Evolutionary conservation across 1,140 invertebrate genomes (phyloP).

Genomic region (Aleiodes sp.): DNA sequence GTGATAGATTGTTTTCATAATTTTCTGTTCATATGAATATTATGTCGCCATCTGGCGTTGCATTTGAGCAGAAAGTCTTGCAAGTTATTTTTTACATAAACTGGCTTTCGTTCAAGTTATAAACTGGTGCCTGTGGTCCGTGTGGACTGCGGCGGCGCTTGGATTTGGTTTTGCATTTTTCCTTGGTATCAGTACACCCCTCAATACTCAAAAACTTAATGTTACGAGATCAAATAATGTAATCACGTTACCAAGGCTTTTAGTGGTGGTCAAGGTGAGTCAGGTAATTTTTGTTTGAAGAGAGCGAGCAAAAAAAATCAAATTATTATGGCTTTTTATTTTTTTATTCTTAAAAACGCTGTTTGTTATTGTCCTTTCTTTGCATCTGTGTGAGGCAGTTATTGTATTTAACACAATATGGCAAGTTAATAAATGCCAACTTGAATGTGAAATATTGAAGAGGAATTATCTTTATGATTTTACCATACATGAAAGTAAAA

Average conservation of each 20-base stretch:
- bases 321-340: background rate
- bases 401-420: background rate
- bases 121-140: conserved; percentile 56
- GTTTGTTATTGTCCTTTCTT: too few species aligned
- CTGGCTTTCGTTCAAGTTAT: conserved; percentile 57
- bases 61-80: background rate
- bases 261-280: conserved; percentile 37
- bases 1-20: background rate
- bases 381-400: background rate
- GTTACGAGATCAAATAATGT: conserved; percentile 29
- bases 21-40: background rate
- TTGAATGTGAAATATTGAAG: too few species aligned
- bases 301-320: background rate
- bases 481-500: background rate
- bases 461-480: too few species aligned
- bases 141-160: conserved; percentile 51
- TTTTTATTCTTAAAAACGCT: background rate
- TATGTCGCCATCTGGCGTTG: background rate
- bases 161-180: conserved; percentile 54
- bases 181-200: conserved; percentile 52
- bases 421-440: too few species aligned
- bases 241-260: conserved; percentile 28
- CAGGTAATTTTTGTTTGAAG: conserved; percentile 8
- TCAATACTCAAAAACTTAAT: conserved; percentile 12
- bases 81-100: conserved; percentile 44